Conservation (phyloP, 2,113 vertebrate species). For the Channa argus region DNA sequence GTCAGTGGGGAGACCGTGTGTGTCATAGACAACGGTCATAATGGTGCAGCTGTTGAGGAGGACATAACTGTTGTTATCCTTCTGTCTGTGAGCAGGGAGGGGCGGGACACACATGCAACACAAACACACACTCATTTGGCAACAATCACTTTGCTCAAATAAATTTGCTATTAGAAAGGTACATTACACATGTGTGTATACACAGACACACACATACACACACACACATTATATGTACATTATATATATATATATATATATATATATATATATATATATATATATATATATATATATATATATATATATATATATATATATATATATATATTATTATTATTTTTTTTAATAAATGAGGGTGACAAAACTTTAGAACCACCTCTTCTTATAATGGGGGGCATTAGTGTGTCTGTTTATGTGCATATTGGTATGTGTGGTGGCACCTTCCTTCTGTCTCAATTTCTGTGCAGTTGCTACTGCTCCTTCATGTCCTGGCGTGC, state of each 20-base stretch:
- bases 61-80: conserved; percentile 81
- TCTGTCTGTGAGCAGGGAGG: conserved; percentile 72
- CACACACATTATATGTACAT: too few relatives aligned
- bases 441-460: conserved; percentile 68
- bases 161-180: conserved; percentile 7
- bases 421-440: conserved; percentile 17
- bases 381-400: too few relatives aligned
- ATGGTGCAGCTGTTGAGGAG: conserved; percentile 82
- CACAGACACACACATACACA: too few relatives aligned
- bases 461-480: conserved; percentile 82
- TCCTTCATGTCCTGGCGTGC: conserved; percentile 81
- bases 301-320: too few relatives aligned
- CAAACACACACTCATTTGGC: conserved; percentile 39
- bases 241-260: too few relatives aligned
- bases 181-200: too few relatives aligned
- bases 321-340: too few relatives aligned
- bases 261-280: too few relatives aligned
- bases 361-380: too few relatives aligned
- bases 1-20: conserved; percentile 68
- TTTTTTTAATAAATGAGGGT: too few relatives aligned
- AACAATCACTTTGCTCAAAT: conserved; percentile 19
- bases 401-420: conserved; percentile 16
- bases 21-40: conserved; percentile 75
- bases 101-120: conserved; percentile 61
- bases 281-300: too few relatives aligned